Conservation (phyloP, 2,888 invertebrate genomes). For the Macaria notata region DNA sequence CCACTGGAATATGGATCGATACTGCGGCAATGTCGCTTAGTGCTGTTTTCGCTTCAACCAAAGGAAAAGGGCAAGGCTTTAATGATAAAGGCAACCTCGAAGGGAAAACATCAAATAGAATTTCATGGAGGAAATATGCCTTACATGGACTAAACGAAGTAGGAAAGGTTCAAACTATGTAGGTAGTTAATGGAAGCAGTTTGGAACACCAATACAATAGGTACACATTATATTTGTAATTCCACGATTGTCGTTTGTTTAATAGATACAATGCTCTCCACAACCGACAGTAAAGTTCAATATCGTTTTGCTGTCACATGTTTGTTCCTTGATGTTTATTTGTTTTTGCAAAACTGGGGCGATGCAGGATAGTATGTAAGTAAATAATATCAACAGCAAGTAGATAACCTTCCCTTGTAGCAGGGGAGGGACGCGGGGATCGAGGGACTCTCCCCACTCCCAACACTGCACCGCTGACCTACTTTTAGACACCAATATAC, state of each 20-base stretch:
- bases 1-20: slow-evolving; percentile 40
- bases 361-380: neutral
- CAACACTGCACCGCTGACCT: slow-evolving; percentile 74
- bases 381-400: slow-evolving; percentile 24
- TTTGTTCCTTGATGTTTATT: too few relatives aligned
- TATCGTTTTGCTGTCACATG: too few relatives aligned
- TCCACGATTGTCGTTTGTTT: too few relatives aligned
- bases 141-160: too few relatives aligned
- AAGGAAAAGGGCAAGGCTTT: slow-evolving; percentile 26
- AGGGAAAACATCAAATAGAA: too few relatives aligned
- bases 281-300: too few relatives aligned
- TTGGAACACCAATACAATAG: too few relatives aligned
- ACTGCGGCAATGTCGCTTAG: slow-evolving; percentile 38
- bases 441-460: slow-evolving; percentile 43
- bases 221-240: too few relatives aligned
- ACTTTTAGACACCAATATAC: slow-evolving; percentile 53
- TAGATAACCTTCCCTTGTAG: slow-evolving; percentile 33
- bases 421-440: slow-evolving; percentile 29
- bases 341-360: neutral
- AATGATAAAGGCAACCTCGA: neutral
- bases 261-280: too few relatives aligned
- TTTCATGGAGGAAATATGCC: too few relatives aligned
- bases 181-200: too few relatives aligned
- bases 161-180: too few relatives aligned
- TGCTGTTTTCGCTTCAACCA: slow-evolving; percentile 29